Evolutionary conservation across 2,888 invertebrate species (phyloP).

Genomic region (Argyresthia albistria): DNA sequence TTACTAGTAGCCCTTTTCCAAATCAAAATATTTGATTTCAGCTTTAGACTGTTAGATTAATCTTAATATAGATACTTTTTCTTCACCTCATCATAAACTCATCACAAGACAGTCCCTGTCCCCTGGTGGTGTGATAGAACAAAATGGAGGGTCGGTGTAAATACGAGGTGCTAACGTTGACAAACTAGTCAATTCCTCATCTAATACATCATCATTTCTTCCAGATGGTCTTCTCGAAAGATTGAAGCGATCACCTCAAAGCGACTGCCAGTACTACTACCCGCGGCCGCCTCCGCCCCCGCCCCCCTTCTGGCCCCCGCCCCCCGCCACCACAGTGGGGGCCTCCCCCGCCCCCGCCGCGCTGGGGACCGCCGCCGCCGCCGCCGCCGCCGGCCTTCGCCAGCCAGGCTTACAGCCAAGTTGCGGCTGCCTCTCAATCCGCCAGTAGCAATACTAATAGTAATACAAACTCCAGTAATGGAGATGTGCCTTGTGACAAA

Average conservation of each 20-base stretch:
- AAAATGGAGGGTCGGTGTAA: too few species aligned
- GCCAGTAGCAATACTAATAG: neutral
- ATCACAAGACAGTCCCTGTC: too few species aligned
- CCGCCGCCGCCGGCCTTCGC: constrained; percentile 6
- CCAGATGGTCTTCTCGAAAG: constrained; percentile 33
- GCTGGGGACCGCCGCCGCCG: constrained; percentile 18
- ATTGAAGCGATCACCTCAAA: constrained; percentile 34
- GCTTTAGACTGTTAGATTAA: too few species aligned
- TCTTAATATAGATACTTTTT: too few species aligned
- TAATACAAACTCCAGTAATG: neutral
- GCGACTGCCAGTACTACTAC: constrained; percentile 6
- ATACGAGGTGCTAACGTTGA: too few species aligned
- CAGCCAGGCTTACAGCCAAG: neutral
- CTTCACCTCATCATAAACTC: too few species aligned
- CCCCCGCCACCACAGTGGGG: constrained; percentile 14
- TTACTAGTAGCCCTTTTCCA: too few species aligned
- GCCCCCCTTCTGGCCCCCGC: constrained; percentile 18
- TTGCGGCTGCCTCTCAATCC: neutral
- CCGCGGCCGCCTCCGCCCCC: constrained; percentile 10
- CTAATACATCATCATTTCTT: constrained; percentile 4
- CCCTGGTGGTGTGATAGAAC: too few species aligned
- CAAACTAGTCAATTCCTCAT: too few species aligned
- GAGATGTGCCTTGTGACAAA: neutral
- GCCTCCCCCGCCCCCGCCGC: constrained; percentile 20
- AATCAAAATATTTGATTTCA: too few species aligned